Conservation (phyloP, 2,113 vertebrate species). For the Phalacrocorax aristotelis region DNA sequence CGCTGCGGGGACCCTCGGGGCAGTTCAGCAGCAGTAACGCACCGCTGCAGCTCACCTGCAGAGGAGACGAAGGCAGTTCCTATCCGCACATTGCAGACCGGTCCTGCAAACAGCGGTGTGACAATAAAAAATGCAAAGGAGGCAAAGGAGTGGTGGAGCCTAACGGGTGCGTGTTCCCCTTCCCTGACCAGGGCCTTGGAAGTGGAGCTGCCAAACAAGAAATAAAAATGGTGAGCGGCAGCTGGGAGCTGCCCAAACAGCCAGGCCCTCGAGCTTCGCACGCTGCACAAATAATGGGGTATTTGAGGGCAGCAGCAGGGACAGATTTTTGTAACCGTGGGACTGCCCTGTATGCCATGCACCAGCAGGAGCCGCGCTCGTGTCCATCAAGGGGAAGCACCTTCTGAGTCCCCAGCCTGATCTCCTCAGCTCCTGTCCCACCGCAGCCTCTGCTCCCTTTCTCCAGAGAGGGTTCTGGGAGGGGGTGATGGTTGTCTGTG, state of each 20-base stretch:
- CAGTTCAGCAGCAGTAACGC: background rate
- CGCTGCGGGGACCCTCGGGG: background rate
- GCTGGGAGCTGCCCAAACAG: background rate
- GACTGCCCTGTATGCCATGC: background rate
- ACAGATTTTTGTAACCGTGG: background rate
- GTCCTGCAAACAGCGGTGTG: background rate
- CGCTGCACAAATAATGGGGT: fast-evolving
- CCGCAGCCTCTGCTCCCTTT: fast-evolving
- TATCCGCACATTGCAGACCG: background rate
- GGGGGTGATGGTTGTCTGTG: background rate
- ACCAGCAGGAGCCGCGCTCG: fast-evolving
- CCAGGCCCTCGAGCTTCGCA: fast-evolving
- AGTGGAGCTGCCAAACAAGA: background rate
- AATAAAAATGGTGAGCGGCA: background rate
- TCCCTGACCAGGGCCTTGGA: background rate
- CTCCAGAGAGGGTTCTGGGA: fast-evolving
- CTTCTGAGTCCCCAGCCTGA: background rate
- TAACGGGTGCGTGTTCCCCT: fast-evolving
- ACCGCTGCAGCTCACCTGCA: background rate
- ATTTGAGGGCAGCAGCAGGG: background rate
- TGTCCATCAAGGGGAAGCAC: background rate
- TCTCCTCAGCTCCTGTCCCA: background rate
- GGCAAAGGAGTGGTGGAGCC: background rate
- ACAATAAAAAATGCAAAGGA: background rate
- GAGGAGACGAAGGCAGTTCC: background rate